phyloP scores from a whole-genome alignment of 2,797 vertebrate species.

The Zenarchopterus dispar region DNA sequence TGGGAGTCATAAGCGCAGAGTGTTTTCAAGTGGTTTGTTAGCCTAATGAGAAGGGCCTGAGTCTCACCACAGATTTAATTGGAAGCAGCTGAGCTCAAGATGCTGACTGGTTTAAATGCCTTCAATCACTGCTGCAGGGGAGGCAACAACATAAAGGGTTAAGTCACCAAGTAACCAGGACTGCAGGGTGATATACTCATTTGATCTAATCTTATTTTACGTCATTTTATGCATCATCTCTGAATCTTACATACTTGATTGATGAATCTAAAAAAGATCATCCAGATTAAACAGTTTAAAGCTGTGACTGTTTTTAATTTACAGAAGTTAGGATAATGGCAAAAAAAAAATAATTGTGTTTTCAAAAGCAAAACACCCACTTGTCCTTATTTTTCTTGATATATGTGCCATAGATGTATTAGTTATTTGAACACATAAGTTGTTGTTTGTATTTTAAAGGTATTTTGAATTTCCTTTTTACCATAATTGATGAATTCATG shows the following conservation, averaged over 20 bases:
- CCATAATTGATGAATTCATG: background rate
- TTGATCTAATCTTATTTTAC: conserved; percentile 6
- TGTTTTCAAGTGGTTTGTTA: conserved; percentile 64
- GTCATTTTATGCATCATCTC: background rate
- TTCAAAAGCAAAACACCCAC: too few relatives aligned
- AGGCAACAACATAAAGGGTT: conserved; percentile 11
- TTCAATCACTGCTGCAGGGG: conserved; percentile 23
- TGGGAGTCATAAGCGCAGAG: conserved; percentile 27
- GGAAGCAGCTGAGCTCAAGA: conserved; percentile 61
- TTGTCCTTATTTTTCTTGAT: too few relatives aligned
- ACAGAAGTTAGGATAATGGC: background rate
- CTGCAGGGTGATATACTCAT: conserved; percentile 11
- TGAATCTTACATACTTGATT: too few relatives aligned
- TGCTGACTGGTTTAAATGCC: conserved; percentile 37
- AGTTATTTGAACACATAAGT: too few relatives aligned
- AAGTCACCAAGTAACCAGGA: conserved; percentile 7
- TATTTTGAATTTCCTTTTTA: background rate
- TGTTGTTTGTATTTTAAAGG: too few relatives aligned
- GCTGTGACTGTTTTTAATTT: background rate
- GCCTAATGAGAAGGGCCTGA: conserved; percentile 67
- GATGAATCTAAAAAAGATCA: background rate
- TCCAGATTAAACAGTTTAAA: background rate
- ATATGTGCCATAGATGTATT: too few relatives aligned
- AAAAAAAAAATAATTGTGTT: background rate
- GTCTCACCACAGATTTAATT: conserved; percentile 58